These are phyloP conservation scores for Ditula angustiorana DNA, from an alignment of 2,888 invertebrate genomes.

Conservation along the genomic window DNA sequence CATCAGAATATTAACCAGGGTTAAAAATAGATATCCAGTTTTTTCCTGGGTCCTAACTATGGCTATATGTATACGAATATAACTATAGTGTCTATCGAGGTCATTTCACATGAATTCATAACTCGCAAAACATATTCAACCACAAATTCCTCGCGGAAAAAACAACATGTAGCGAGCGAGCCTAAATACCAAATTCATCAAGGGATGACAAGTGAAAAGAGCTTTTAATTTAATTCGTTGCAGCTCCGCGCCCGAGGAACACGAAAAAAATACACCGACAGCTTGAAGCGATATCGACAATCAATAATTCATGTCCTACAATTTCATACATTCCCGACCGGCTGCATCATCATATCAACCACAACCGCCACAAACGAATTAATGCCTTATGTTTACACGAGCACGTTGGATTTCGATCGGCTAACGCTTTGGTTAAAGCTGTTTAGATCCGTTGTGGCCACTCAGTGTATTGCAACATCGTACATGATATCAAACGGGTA, in stretches of 20 bases:
- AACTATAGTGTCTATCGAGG: background rate
- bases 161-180: constrained; percentile 58
- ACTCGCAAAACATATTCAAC: constrained; percentile 25
- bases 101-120: constrained; percentile 29
- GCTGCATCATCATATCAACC: constrained; percentile 58
- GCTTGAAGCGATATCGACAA: constrained; percentile 86
- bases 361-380: constrained; percentile 55
- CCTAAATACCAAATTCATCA: constrained; percentile 83
- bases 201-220: constrained; percentile 84
- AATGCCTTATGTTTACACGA: constrained; percentile 57
- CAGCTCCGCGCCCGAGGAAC: constrained; percentile 79
- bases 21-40: too few relatives aligned
- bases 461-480: constrained; percentile 82
- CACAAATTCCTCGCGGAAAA: constrained; percentile 47
- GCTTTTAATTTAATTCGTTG: constrained; percentile 86
- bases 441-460: constrained; percentile 53
- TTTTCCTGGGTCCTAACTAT: too few relatives aligned
- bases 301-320: constrained; percentile 86
- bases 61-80: too few relatives aligned
- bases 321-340: constrained; percentile 79
- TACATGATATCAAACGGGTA: constrained; percentile 84
- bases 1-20: too few relatives aligned
- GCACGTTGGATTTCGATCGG: constrained; percentile 56
- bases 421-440: constrained; percentile 52
- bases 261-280: constrained; percentile 83